Conservation (phyloP, 1,140 invertebrate species). For the Portunus trituberculatus region DNA sequence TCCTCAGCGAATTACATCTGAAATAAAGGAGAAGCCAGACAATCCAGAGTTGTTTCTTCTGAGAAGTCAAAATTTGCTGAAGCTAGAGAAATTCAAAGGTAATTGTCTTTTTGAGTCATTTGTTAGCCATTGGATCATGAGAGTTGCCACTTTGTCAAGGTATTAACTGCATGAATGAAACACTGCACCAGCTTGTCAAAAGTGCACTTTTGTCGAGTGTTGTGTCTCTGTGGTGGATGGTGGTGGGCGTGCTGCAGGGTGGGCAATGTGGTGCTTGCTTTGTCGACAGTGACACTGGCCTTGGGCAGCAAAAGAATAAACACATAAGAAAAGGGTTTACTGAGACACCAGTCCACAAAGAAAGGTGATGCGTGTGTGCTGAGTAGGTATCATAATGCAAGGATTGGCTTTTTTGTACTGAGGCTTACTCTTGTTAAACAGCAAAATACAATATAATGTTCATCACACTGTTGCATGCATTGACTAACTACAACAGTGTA, state of each 20-base stretch:
- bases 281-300: neutral
- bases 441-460: too few species aligned
- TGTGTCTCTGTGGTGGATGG: too few species aligned
- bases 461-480: too few species aligned
- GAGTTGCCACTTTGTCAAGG: neutral
- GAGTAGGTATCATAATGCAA: too few species aligned
- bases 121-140: neutral
- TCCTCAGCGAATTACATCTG: conserved; percentile 48
- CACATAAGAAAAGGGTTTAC: neutral
- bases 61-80: conserved; percentile 56
- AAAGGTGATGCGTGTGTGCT: too few species aligned
- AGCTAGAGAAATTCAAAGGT: conserved; percentile 70
- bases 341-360: too few species aligned
- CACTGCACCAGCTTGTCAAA: neutral
- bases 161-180: neutral
- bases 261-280: neutral
- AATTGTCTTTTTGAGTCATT: neutral
- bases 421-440: too few species aligned
- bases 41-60: conserved; percentile 57
- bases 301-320: neutral
- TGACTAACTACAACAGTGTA: too few species aligned
- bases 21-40: conserved; percentile 54
- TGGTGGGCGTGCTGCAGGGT: too few species aligned
- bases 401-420: too few species aligned
- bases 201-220: neutral